phyloP scores from a whole-genome alignment of 2,797 vertebrate species.

The Gallinago solitaria region DNA sequence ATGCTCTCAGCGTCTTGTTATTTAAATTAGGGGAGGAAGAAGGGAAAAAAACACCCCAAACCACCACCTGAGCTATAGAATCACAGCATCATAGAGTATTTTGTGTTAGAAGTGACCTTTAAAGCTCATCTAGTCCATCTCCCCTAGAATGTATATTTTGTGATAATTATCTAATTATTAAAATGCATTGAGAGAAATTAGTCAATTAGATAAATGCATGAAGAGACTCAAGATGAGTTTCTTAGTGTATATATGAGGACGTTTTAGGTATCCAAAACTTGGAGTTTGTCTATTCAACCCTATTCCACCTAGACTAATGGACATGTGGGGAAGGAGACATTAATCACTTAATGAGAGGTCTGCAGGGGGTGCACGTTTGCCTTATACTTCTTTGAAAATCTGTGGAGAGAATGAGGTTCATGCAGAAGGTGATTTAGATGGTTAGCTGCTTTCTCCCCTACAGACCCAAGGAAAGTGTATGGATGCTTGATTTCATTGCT shows the following conservation, averaged over 20 bases:
- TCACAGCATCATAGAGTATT: not conserved
- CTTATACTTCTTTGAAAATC: not conserved
- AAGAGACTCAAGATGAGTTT: not conserved
- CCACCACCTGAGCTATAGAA: not conserved
- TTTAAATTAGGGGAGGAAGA: not conserved
- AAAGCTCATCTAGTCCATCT: not conserved
- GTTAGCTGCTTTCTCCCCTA: not conserved
- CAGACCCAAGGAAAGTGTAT: not conserved
- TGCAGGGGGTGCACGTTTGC: not conserved
- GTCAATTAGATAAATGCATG: not conserved
- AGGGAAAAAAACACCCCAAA: not conserved
- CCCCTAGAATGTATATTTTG: fast-evolving
- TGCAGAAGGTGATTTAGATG: not conserved
- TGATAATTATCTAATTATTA: not conserved
- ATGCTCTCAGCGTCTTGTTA: not conserved
- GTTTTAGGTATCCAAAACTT: not conserved
- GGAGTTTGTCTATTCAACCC: not conserved
- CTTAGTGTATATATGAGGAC: not conserved
- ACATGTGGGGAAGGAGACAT: not conserved
- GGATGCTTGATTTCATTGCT: not conserved
- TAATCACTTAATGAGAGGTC: not conserved
- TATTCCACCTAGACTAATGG: not conserved
- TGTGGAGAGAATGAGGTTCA: not conserved
- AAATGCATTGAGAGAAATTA: not conserved
- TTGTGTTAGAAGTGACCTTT: not conserved